These are phyloP conservation scores for Rhodeus uyekii DNA, from an alignment of 2,797 vertebrate species.

Conservation along the genomic window DNA sequence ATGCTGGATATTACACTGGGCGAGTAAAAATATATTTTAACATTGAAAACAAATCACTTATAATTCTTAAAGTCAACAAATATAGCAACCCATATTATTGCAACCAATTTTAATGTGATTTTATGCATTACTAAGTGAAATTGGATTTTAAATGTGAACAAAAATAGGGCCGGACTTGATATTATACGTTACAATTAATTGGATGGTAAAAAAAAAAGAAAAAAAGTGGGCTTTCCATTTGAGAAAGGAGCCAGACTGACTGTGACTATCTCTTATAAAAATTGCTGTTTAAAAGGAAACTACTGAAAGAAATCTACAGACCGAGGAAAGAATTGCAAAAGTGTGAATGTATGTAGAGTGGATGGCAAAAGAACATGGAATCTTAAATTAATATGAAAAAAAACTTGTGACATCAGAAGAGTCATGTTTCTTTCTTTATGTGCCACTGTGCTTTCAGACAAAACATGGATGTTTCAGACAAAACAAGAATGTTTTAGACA, in stretches of 20 bases:
- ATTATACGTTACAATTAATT: background rate
- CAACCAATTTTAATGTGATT: background rate
- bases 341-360: too few relatives aligned
- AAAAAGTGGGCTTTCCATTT: background rate
- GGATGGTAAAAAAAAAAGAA: background rate
- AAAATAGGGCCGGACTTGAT: background rate
- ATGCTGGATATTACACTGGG: background rate
- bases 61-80: background rate
- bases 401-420: too few relatives aligned
- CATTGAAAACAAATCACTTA: background rate
- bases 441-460: too few relatives aligned
- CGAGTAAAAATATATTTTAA: background rate
- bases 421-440: background rate
- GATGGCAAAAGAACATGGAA: too few relatives aligned
- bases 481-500: too few relatives aligned
- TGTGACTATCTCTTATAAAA: too few relatives aligned
- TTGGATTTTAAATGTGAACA: background rate
- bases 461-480: too few relatives aligned
- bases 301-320: too few relatives aligned
- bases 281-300: too few relatives aligned
- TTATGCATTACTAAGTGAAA: background rate
- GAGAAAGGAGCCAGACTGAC: background rate
- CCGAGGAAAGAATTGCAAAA: too few relatives aligned
- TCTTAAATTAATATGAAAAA: too few relatives aligned
- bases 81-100: background rate